These are phyloP conservation scores for Chrysogorgia sp. DNA, from an alignment of 92 coral and sea anemone species.

Conservation along the genomic window DNA sequence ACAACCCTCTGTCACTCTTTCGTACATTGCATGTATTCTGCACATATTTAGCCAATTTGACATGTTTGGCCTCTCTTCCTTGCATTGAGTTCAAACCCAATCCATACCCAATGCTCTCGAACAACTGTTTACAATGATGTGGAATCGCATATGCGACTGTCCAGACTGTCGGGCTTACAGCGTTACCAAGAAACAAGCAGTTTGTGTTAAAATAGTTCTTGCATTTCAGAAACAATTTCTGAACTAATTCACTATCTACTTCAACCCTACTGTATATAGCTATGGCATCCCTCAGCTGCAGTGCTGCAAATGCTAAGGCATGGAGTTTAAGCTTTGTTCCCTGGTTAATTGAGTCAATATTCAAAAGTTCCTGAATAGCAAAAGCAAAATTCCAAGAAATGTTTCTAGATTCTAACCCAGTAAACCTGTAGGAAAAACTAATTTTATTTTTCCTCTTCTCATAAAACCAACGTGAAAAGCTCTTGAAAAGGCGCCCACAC, in stretches of 20 bases:
- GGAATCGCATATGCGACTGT: slow-evolving; percentile 74
- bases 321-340: background rate
- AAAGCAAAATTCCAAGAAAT: background rate
- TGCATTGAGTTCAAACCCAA: slow-evolving; percentile 73
- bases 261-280: slow-evolving; percentile 62
- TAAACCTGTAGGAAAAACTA: slow-evolving; percentile 12
- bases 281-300: background rate
- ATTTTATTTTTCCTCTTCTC: slow-evolving; percentile 17
- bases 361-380: slow-evolving; percentile 8
- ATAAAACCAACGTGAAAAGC: background rate
- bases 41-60: slow-evolving; percentile 56
- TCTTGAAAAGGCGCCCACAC: slow-evolving; percentile 46
- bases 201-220: slow-evolving; percentile 50
- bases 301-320: slow-evolving; percentile 3
- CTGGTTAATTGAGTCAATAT: slow-evolving; percentile 1
- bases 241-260: slow-evolving; percentile 36
- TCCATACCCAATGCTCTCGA: slow-evolving; percentile 62
- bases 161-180: slow-evolving; percentile 69
- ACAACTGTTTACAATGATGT: slow-evolving; percentile 44
- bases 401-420: background rate
- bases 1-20: slow-evolving; percentile 65
- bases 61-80: slow-evolving; percentile 71
- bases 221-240: slow-evolving; percentile 40
- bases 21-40: slow-evolving; percentile 65
- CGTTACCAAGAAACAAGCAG: slow-evolving; percentile 31